Evolutionary conservation across 2,113 vertebrate species (phyloP), one percentile per base, ranked within the genome.

Genomic region (Siniperca chuatsi): DNA sequence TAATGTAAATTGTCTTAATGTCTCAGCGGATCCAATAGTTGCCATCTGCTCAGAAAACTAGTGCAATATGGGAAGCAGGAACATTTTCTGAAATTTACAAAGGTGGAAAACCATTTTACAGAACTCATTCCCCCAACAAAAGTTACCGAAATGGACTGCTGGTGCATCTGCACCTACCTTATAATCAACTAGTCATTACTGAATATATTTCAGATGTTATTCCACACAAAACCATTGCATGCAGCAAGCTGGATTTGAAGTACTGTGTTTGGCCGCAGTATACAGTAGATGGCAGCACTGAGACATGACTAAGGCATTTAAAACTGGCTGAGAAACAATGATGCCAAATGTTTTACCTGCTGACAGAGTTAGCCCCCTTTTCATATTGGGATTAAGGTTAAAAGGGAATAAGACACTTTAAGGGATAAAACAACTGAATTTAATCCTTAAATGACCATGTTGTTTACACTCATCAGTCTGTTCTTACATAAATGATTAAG

Each of bases 211-310:
- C 0, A 20, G 2, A 7, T 8, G 42, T 35, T 50, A 4, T 25
- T 29, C 37, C 9, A 40, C 13, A 13, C 0, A 7, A 20, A 44
- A 18, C 5, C 2, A 21, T 4, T 62, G 66, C 20, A 6, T 16
- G 18, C 60, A 60, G 37, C 16, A 25, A 10, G 7, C 8, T 37
- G 65, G n/a, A 6, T 8, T 1, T 42, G 52, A 20, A 35, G 7
- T 11, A 73, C 15, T 90, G 87, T 83, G 79, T 48, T 85, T 82
- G n/a, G 8, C 25, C 20, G n/a, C 67, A 61, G 37, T 1, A 0
- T 37, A 21, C 90, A 90, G 65, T 13, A 91, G 92, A 84, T 83
- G 89, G 78, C 89, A 93, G 87, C 85, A 91, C 70, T 58, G 69
- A 81, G 16, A 64, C 61, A 50, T 11, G 23, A 76, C 33, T 2